Evolutionary conservation across 2,797 vertebrate species (phyloP), one percentile per base, ranked within the genome.

Genomic region (Muscicapa comitata): DNA sequence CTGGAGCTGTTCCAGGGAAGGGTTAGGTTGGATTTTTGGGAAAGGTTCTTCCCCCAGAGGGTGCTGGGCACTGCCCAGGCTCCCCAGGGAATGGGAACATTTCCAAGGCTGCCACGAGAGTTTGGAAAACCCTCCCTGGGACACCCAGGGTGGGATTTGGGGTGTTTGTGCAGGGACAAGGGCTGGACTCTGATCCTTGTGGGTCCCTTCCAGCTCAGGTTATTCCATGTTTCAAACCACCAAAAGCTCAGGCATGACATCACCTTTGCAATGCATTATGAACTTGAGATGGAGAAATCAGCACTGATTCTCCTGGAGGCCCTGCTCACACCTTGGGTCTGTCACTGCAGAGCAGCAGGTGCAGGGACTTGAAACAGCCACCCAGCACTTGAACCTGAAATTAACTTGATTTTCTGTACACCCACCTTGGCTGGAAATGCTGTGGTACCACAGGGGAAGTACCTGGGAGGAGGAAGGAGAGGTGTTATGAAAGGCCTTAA

Each of bases 1-100:
- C 85, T 65, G 59, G n/a, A 21, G 59, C 19, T 65, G 40, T 5
- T 3, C 0, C 26, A 67, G 31, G 31, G 29, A 2, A 28, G 54
- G 21, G 0, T n/a, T 4, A 0, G 47, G 35, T 0, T 55, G 35
- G 55, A 13, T 43, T 28, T 55, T 14, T 2, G 31, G 31, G 2
- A n/a, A 68, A 68, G 7, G 10, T 10, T 61, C 16, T 24, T 48
- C 42, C 9, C 38, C 16, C 40, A 37, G 33, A 40, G 25, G 24
- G 7, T 47, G 68, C 17, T 70, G 61, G 74, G 45, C 51, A 38
- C 43, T 65, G 58, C 4, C 7, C 51, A 59, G 58, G 58, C 50
- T 63, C 42, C 50, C 35, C 59, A 47, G 40, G 45, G 17, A 40
- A 38, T 53, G 68, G 25, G 3, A 26, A 35, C 7, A 0, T 20